A percentile compares a stretch with the other conserved stretches of the same genome.
Conservation (phyloP, 2,888 invertebrate genomes). For the Drosophila maculinotata region DNA sequence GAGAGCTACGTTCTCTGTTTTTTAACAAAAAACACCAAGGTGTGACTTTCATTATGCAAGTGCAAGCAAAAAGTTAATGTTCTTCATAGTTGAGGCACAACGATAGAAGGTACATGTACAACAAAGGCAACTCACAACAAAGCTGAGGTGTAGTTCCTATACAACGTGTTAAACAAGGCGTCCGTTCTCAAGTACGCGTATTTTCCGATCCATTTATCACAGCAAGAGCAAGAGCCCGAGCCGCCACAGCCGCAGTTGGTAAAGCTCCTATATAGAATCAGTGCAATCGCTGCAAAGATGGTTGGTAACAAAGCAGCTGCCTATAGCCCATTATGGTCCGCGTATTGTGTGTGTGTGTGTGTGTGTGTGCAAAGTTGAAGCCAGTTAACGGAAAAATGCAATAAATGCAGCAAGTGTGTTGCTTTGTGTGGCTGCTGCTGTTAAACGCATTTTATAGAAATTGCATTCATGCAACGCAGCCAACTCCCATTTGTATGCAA, state of each 20-base stretch:
- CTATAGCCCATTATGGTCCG: constrained; percentile 36
- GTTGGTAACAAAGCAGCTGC: constrained; percentile 42
- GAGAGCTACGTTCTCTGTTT: no score
- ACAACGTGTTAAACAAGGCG: constrained; percentile 61
- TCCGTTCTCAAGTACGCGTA: constrained; percentile 70
- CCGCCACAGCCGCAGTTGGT: constrained; percentile 4
- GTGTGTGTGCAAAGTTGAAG: constrained; percentile 30
- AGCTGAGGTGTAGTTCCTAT: constrained; percentile 15
- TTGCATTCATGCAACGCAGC: constrained; percentile 42
- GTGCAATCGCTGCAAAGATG: constrained; percentile 21
- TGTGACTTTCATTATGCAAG: constrained; percentile 4
- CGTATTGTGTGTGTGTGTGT: constrained; percentile 7
- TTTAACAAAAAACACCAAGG: no score
- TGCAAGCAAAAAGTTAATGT: constrained; percentile 1
- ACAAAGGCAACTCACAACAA: constrained; percentile 9
- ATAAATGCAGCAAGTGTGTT: constrained; percentile 63
- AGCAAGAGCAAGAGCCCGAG: constrained; percentile 32
- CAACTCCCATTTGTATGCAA: constrained; percentile 58
- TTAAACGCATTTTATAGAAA: constrained; percentile 80
- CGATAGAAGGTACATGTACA: not conserved
- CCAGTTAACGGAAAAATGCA: constrained; percentile 71
- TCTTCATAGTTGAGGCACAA: not conserved
- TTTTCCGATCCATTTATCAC: constrained; percentile 79
- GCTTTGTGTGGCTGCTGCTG: constrained; percentile 55
- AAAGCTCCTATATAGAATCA: constrained; percentile 11